Percentiles rank a stretch among this genome's conserved stretches.
Conservation (phyloP, 2,113 vertebrate species). For the Oceanodroma tethys region DNA sequence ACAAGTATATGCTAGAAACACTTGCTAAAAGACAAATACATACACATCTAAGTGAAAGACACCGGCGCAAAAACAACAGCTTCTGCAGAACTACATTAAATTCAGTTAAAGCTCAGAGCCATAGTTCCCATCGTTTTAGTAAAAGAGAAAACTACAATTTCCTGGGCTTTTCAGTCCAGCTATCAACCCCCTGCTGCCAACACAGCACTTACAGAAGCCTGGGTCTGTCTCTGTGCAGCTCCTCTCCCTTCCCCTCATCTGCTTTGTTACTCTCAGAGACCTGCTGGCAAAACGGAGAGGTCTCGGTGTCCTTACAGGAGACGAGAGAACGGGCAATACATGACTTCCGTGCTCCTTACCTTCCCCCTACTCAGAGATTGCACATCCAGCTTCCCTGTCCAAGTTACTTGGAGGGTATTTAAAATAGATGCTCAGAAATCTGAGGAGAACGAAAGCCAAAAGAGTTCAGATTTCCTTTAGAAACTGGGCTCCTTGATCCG, state of each 20-base stretch:
- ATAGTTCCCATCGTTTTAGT: not conserved
- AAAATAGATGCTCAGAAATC: conserved; percentile 18
- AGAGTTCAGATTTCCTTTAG: conserved; percentile 6
- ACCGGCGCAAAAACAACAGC: not conserved
- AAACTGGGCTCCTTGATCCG: not conserved
- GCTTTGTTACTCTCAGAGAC: conserved; percentile 13
- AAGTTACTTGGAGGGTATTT: conserved; percentile 2
- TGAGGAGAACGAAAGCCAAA: not conserved
- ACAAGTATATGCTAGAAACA: not conserved
- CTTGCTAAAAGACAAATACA: not conserved
- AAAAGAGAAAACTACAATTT: not conserved
- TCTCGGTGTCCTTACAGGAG: not conserved
- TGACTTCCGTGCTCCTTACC: conserved; percentile 19
- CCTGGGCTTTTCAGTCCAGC: not conserved
- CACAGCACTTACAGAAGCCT: not conserved
- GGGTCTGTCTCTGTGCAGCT: conserved; percentile 16
- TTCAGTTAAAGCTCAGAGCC: not conserved
- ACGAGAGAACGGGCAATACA: not conserved
- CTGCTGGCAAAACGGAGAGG: not conserved
- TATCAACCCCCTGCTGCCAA: not conserved
- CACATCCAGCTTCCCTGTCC: conserved; percentile 38
- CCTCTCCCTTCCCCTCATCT: conserved; percentile 23
- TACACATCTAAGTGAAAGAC: not conserved
- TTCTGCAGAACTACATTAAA: not conserved
- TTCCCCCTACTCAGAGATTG: not conserved